Evolutionary conservation across 1,140 invertebrate genomes (phyloP).

Genomic region (Littorina saxatilis): DNA sequence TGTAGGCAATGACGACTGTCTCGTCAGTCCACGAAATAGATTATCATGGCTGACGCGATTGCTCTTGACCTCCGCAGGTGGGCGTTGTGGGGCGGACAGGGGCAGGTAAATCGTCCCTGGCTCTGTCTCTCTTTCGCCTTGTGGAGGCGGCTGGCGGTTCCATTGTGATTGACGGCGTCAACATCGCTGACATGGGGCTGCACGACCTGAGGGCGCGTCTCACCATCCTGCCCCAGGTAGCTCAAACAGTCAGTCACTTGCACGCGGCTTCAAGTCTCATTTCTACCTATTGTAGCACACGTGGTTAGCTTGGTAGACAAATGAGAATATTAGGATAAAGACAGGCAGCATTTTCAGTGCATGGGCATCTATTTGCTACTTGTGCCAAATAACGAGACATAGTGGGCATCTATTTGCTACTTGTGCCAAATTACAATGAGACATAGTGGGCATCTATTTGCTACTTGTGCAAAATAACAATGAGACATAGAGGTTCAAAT

Average conservation of each 20-base stretch:
- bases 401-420: no score
- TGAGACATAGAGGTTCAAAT: no score
- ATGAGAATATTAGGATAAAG: background rate
- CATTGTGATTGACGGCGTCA: conserved; percentile 42
- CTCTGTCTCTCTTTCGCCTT: conserved; percentile 42
- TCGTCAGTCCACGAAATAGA: background rate
- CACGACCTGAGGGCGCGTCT: conserved; percentile 36
- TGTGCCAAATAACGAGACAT: no score
- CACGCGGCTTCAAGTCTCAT: background rate
- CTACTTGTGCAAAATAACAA: no score
- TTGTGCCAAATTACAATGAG: no score
- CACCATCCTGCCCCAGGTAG: conserved; percentile 46
- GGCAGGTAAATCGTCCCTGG: conserved; percentile 44
- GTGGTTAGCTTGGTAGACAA: background rate
- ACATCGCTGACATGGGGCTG: conserved; percentile 40
- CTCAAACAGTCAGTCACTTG: background rate
- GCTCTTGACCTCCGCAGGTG: conserved; percentile 19
- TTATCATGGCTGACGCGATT: no score
- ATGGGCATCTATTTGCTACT: background rate
- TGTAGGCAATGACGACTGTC: background rate
- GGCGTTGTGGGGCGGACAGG: conserved; percentile 46
- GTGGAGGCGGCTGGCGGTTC: conserved; percentile 32
- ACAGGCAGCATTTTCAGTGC: background rate
- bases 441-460: no score
- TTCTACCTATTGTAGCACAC: background rate